Evolutionary conservation across 2,113 vertebrate genomes (phyloP), one percentile per base, ranked within the genome.

Genomic region (Talpa occidentalis): DNA sequence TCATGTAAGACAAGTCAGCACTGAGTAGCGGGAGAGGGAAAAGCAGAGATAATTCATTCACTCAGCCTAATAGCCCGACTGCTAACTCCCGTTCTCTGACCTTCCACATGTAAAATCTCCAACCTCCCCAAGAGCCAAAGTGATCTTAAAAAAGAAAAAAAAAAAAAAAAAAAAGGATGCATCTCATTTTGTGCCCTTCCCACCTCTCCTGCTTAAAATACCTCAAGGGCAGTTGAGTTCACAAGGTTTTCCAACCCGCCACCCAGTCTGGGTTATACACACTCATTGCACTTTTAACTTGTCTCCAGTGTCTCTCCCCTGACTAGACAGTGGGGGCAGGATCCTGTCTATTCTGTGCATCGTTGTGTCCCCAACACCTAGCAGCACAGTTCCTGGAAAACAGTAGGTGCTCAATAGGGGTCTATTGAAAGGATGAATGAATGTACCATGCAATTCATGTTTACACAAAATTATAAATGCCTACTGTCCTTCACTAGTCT

Each of bases 11-110:
- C n/a, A 37, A 30, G 22, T 76, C 54, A 28, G 17, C 24, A 44
- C 4, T 17, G 15, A 66, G 42, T 1, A 1, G 2, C 10, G 16
- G 0, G 7, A 52, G 42, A 35, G 3, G 9, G 24, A 2, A 56
- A 35, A 22, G 42, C 40, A 44, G 62, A 42, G 30, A 30, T 10
- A 4, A 8, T 30, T 10, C 26, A 6, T 70, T 64, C n/a, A 64
- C 26, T 78, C n/a, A 22, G 5, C 8, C 6, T 21, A 60, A 42
- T 22, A 7, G 15, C 47, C 19, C 21, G 14, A 32, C 35, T 84
- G 0, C 32, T 21, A 26, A 64, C 32, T 32, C n/a, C 15, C 17
- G 56, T 77, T 47, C 67, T 85, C 47, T 70, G 79, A 60, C 24
- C 17, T 76, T 44, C 11, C 2, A 9, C 3, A 19, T 47, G 5